These are phyloP conservation scores for Forbesichthys agassizii DNA, from an alignment of 2,113 vertebrate species.

Conservation along the genomic window DNA sequence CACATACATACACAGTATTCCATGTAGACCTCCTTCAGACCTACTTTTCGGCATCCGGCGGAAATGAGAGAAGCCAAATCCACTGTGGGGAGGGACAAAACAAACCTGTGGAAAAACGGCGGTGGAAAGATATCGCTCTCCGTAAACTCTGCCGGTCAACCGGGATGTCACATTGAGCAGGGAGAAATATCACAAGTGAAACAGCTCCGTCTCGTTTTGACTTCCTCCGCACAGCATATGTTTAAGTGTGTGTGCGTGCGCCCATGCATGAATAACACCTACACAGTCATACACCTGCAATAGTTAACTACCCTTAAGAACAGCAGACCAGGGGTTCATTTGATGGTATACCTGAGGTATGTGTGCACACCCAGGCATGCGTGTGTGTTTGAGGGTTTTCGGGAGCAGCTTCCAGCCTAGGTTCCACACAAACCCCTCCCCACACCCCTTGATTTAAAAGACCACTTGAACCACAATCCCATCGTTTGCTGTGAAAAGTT, in stretches of 20 bases:
- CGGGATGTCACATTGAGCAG: slow-evolving; percentile 38
- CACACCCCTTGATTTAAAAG: too few species aligned
- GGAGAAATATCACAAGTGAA: not conserved
- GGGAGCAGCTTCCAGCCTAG: too few species aligned
- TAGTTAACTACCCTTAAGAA: not conserved
- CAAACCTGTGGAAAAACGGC: slow-evolving; percentile 48
- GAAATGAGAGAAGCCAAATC: slow-evolving; percentile 49
- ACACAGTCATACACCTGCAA: not conserved
- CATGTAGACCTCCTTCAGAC: not conserved
- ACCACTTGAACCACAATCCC: too few species aligned
- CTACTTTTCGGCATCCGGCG: slow-evolving; percentile 29
- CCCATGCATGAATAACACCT: not conserved
- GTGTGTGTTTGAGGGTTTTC: too few species aligned
- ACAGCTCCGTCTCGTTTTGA: slow-evolving; percentile 34
- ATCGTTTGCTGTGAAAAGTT: too few species aligned
- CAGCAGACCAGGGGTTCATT: too few species aligned
- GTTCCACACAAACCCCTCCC: too few species aligned
- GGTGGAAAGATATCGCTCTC: slow-evolving; percentile 33
- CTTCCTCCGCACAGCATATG: not conserved
- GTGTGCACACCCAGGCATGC: too few species aligned
- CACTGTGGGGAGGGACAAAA: slow-evolving; percentile 15
- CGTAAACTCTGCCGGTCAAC: slow-evolving; percentile 44
- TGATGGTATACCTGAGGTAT: too few species aligned
- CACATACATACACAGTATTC: not conserved
- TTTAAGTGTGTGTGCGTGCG: not conserved